Percentiles rank a stretch among this genome's conserved stretches.
Conservation (phyloP, 53 echinoderm and acorn worm genomes). For the Holothuria scabra region DNA sequence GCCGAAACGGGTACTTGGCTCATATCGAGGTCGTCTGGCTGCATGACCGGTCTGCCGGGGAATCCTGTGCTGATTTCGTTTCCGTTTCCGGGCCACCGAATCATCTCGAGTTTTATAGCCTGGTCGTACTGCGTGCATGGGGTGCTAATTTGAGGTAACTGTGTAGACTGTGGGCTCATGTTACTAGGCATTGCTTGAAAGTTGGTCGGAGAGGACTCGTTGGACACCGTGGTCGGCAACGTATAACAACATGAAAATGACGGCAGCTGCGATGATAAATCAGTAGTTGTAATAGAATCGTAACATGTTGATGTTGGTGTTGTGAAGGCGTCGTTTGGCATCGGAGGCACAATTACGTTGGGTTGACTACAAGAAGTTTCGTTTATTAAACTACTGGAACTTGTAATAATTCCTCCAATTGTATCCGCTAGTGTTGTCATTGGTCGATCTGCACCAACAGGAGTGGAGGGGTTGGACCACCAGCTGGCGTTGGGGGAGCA, state of each 20-base stretch:
- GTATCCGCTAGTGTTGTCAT: conserved; percentile 55
- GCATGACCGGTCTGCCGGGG: conserved; percentile 18
- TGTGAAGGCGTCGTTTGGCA: conserved; percentile 72
- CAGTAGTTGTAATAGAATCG: conserved; percentile 72
- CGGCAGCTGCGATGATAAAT: conserved; percentile 61
- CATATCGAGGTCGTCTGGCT: conserved; percentile 9
- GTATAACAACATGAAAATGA: conserved; percentile 90
- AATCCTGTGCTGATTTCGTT: conserved; percentile 4
- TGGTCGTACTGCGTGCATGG: conserved; percentile 75
- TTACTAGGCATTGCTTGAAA: conserved; percentile 28
- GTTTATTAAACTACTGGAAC: conserved; percentile 87
- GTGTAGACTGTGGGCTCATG: conserved; percentile 14
- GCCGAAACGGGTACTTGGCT: conserved; percentile 15
- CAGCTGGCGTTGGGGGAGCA: conserved; percentile 67
- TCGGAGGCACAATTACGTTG: conserved; percentile 55
- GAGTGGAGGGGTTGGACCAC: conserved; percentile 62
- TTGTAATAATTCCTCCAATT: conserved; percentile 92
- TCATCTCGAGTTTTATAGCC: conserved; percentile 74
- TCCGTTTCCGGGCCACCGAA: conserved; percentile 78
- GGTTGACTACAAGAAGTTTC: conserved; percentile 71
- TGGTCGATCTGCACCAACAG: conserved; percentile 48
- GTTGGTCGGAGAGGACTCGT: conserved; percentile 26
- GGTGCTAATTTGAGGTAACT: conserved; percentile 11
- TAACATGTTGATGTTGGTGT: conserved; percentile 85
- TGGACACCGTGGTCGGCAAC: conserved; percentile 58